phyloP scores from a whole-genome alignment of 2,888 invertebrate genomes.

The Pristionchus maxplancki region DNA sequence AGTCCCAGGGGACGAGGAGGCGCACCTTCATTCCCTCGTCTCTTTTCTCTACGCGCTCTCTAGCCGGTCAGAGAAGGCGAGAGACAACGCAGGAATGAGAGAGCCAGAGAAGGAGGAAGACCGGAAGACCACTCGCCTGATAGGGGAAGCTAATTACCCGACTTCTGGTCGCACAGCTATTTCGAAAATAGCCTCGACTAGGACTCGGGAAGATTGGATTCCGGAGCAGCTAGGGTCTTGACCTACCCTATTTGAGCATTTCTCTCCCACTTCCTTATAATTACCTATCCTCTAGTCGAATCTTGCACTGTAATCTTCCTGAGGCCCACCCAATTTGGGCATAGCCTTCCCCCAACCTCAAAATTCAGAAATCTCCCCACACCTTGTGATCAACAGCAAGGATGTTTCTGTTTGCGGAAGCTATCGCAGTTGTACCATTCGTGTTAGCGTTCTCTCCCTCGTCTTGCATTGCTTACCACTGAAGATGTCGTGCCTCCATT shows the following conservation, averaged over 20 bases:
- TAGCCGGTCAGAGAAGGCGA: not conserved
- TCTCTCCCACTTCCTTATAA: not conserved
- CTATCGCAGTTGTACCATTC: too few species aligned
- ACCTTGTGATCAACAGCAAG: too few species aligned
- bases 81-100: not conserved
- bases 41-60: not conserved
- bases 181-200: not conserved
- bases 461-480: too few species aligned
- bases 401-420: too few species aligned
- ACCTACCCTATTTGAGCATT: not conserved
- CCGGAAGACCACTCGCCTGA: not conserved
- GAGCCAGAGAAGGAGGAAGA: not conserved
- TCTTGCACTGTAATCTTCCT: too few species aligned
- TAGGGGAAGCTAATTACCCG: not conserved
- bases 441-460: too few species aligned
- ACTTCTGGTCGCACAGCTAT: not conserved
- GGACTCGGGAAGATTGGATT: not conserved
- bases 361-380: too few species aligned
- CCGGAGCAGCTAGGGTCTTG: not conserved
- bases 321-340: too few species aligned
- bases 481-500: too few species aligned
- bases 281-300: too few species aligned
- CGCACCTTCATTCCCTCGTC: not conserved
- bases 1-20: not conserved
- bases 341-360: too few species aligned